Evolutionary conservation across 2,797 vertebrate genomes (phyloP).

Genomic region (Myoxocephalus aenaeus): DNA sequence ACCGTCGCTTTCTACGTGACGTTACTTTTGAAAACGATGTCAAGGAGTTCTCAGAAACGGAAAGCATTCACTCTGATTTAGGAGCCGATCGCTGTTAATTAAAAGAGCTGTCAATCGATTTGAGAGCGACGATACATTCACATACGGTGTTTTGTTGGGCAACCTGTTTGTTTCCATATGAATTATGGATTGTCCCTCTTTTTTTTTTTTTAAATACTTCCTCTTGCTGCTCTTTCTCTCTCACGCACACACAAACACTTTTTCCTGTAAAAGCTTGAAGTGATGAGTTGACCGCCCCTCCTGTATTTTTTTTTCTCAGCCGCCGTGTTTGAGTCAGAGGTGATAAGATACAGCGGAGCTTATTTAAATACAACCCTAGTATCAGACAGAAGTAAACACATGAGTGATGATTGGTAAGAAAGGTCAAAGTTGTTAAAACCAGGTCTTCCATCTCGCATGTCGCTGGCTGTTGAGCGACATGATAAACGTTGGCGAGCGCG

Average conservation of each 20-base stretch:
- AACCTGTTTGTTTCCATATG: neutral
- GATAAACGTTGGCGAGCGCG: no score
- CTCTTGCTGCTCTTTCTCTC: neutral
- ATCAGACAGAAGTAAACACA: constrained; percentile 17
- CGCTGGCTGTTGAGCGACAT: neutral
- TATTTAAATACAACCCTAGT: constrained; percentile 31
- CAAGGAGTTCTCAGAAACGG: neutral
- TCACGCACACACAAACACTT: neutral
- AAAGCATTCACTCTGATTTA: neutral
- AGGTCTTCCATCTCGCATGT: neutral
- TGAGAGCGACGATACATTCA: neutral
- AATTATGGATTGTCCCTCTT: constrained; percentile 11
- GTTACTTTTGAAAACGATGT: no score
- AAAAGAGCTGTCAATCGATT: neutral
- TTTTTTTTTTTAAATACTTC: neutral
- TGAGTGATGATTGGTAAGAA: neutral
- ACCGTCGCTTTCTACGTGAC: no score
- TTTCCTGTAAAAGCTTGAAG: constrained; percentile 50
- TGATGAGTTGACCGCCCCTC: constrained; percentile 72
- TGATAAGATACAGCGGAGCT: constrained; percentile 55
- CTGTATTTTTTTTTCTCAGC: constrained; percentile 42
- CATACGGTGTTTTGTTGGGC: neutral
- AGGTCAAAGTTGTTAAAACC: constrained; percentile 27
- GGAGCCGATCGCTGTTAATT: neutral
- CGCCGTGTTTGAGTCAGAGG: constrained; percentile 53